Conservation (phyloP, 2,113 vertebrate species). For the Scartelaos histophorus region DNA sequence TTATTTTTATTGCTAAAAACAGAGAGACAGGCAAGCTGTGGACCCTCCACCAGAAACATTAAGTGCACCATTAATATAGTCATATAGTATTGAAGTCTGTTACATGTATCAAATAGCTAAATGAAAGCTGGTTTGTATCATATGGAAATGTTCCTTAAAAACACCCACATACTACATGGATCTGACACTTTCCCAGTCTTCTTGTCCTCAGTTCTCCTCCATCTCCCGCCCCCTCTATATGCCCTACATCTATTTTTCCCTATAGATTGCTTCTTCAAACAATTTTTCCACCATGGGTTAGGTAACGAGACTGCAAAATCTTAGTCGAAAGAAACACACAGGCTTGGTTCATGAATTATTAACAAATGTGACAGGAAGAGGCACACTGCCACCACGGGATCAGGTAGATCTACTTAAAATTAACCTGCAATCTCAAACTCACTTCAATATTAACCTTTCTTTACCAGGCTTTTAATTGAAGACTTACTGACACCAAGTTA, state of each 20-base stretch:
- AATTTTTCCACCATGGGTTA: slow-evolving; percentile 37
- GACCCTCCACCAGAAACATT: too few relatives aligned
- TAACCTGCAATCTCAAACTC: background rate
- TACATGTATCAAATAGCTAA: background rate
- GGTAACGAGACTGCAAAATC: slow-evolving; percentile 42
- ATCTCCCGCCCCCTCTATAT: background rate
- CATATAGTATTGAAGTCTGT: background rate
- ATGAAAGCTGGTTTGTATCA: background rate
- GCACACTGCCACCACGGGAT: slow-evolving; percentile 23
- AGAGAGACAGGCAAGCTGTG: too few relatives aligned
- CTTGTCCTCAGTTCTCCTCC: background rate
- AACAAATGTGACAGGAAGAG: slow-evolving; percentile 47
- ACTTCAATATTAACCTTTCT: background rate
- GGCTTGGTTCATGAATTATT: slow-evolving; percentile 58
- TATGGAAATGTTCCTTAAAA: background rate
- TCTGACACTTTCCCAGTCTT: slow-evolving; percentile 4
- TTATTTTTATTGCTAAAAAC: too few relatives aligned
- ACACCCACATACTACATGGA: background rate
- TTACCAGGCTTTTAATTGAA: background rate
- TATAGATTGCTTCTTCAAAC: slow-evolving; percentile 22
- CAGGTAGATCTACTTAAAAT: background rate
- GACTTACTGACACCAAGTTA: background rate
- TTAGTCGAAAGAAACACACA: slow-evolving; percentile 33
- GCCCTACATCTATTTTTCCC: slow-evolving; percentile 10
- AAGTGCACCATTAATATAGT: background rate